A percentile compares a stretch with the other conserved stretches of the same genome.
phyloP scores from a whole-genome alignment of 2,797 vertebrate species.

The Cuculus canorus region DNA sequence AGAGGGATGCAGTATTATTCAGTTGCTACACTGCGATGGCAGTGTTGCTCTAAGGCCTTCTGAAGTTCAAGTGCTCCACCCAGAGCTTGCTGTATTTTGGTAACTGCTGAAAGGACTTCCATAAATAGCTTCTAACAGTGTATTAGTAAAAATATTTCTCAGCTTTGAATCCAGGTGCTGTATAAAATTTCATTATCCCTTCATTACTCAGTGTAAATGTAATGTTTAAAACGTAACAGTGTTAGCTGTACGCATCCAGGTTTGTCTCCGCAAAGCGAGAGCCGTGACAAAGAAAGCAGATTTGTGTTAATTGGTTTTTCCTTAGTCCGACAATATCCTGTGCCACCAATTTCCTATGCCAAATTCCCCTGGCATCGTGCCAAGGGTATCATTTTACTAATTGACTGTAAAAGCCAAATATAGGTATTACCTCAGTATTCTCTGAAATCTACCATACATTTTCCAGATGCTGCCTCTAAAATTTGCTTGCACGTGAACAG shows the following conservation, averaged over 20 bases:
- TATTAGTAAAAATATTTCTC: background rate
- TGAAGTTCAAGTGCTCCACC: background rate
- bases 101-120: background rate
- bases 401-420: conserved; percentile 8
- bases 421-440: conserved; percentile 9
- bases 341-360: background rate
- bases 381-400: conserved; percentile 13
- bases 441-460: background rate
- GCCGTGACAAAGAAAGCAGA: background rate
- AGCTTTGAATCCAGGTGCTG: background rate
- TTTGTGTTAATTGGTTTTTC: background rate
- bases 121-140: background rate
- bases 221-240: background rate
- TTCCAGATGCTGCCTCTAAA: conserved; percentile 33
- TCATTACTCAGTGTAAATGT: background rate
- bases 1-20: background rate
- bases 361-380: background rate
- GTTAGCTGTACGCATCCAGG: background rate
- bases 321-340: background rate
- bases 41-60: background rate
- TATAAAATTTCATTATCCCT: background rate
- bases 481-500: background rate
- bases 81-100: background rate
- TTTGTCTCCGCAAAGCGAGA: background rate
- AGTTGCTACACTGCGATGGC: background rate